Evolutionary conservation across 2,888 invertebrate species (phyloP).

Genomic region (Coenonympha arcania): DNA sequence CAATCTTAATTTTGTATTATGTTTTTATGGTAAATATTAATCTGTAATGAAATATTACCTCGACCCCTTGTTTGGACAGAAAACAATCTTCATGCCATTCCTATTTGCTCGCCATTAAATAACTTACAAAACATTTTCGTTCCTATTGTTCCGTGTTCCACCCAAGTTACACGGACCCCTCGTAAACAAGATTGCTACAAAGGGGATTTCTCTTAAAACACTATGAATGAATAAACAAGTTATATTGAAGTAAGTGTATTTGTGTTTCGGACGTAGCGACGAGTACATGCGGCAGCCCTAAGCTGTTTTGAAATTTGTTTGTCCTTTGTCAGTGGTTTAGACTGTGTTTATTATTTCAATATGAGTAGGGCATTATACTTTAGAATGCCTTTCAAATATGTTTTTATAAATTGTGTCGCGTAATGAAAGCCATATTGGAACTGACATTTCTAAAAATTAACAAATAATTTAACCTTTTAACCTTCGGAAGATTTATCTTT

Average conservation of each 20-base stretch:
- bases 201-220: conserved; percentile 40
- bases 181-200: conserved; percentile 38
- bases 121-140: conserved; percentile 9
- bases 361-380: background rate
- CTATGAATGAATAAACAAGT: conserved; percentile 41
- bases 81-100: background rate
- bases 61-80: background rate
- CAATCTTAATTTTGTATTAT: too few species aligned
- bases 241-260: conserved; percentile 32
- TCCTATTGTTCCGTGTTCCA: conserved; percentile 8
- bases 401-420: too few species aligned
- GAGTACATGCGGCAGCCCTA: conserved; percentile 27
- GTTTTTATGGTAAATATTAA: too few species aligned
- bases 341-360: conserved; percentile 11
- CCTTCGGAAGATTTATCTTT: too few species aligned
- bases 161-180: background rate
- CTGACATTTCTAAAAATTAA: too few species aligned
- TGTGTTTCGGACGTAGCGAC: conserved; percentile 39
- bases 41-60: background rate
- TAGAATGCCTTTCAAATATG: too few species aligned
- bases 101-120: conserved; percentile 7
- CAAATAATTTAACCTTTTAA: too few species aligned
- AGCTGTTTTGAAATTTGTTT: conserved; percentile 8
- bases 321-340: conserved; percentile 12
- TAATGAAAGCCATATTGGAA: background rate